A percentile compares a stretch with the other conserved stretches of the same genome.
These are phyloP conservation scores for Idaea aversata DNA, from an alignment of 2,888 invertebrate species.

Conservation along the genomic window DNA sequence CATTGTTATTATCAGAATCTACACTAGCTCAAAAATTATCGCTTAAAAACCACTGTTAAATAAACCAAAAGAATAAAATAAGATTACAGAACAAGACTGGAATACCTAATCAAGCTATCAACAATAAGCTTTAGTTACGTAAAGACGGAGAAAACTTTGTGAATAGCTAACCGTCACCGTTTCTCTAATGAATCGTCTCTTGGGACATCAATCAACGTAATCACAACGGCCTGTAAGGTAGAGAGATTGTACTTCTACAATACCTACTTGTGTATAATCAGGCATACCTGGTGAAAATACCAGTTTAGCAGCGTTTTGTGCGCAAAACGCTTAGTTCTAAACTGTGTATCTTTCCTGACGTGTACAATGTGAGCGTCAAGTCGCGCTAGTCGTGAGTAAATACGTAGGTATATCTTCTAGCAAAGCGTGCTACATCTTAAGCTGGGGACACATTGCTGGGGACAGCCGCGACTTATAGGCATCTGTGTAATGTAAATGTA, in stretches of 20 bases:
- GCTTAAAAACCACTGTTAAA: not conserved
- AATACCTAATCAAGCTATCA: constrained; percentile 18
- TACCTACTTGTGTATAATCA: constrained; percentile 18
- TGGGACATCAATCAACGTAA: constrained; percentile 48
- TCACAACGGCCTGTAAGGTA: constrained; percentile 32
- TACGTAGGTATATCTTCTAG: no score
- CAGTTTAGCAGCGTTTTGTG: no score
- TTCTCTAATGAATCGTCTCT: constrained; percentile 41
- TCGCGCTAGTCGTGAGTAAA: no score
- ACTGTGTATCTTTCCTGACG: no score
- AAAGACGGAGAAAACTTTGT: constrained; percentile 18
- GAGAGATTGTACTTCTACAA: constrained; percentile 35
- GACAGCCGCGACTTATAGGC: no score
- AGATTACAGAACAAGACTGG: constrained; percentile 1
- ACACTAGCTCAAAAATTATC: not conserved
- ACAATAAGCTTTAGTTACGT: constrained; percentile 23
- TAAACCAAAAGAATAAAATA: not conserved
- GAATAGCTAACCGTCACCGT: constrained; percentile 36
- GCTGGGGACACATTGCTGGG: no score
- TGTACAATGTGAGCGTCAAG: no score
- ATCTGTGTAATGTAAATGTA: no score
- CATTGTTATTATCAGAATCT: not conserved
- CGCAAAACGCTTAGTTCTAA: no score
- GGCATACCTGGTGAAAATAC: no score
- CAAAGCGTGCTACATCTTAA: no score